Evolutionary conservation across 2,888 invertebrate species (phyloP).

Genomic region (Sarcophaga rosellei): DNA sequence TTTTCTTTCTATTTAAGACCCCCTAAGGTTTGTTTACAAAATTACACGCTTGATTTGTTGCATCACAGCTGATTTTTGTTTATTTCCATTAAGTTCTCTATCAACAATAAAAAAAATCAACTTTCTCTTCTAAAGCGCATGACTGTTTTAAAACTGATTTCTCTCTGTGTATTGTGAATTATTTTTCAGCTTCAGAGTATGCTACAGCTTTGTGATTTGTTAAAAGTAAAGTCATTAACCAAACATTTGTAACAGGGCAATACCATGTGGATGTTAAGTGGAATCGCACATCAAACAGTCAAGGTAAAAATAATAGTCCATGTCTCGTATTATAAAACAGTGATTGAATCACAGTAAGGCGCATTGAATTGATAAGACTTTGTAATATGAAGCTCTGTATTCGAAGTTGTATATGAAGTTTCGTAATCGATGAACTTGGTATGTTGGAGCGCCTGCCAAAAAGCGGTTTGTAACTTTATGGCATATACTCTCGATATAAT

Average conservation of each 20-base stretch:
- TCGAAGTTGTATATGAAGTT: too few species aligned
- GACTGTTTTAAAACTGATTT: background rate
- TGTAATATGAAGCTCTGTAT: too few species aligned
- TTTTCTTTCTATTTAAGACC: too few species aligned
- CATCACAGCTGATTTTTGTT: conserved; percentile 64
- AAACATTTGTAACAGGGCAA: background rate
- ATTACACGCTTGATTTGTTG: conserved; percentile 38
- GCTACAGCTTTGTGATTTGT: background rate
- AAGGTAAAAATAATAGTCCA: too few species aligned
- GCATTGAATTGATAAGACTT: too few species aligned
- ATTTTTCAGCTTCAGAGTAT: conserved; percentile 21
- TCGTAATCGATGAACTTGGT: too few species aligned
- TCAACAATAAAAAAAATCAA: background rate
- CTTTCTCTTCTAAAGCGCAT: conserved; percentile 29
- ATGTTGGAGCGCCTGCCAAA: too few species aligned
- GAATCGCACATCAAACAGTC: too few species aligned
- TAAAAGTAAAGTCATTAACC: conserved; percentile 18
- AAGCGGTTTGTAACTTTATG: too few species aligned
- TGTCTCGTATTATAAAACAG: too few species aligned
- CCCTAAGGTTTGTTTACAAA: conserved; percentile 53
- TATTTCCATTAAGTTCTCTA: background rate
- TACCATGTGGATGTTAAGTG: background rate
- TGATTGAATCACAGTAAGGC: too few species aligned
- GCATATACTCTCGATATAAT: too few species aligned
- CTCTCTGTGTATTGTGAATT: conserved; percentile 5